Conservation (phyloP, 2,797 vertebrate genomes). For the Etheostoma nigrum region DNA sequence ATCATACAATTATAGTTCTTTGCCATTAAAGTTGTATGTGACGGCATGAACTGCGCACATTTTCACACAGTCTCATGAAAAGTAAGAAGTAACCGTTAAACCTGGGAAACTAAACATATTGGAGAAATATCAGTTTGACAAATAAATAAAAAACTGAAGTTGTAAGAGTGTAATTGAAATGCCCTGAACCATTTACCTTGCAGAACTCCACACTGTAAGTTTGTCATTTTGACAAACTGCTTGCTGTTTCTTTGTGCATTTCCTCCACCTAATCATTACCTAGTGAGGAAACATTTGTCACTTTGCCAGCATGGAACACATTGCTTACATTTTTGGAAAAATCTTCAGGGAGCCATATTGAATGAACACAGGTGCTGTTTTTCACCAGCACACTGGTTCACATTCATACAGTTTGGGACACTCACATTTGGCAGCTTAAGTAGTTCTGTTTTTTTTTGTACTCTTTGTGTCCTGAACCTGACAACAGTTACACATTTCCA, state of each 20-base stretch:
- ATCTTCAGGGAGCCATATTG: neutral
- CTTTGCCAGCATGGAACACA: neutral
- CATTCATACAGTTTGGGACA: conserved; percentile 14
- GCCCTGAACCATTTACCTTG: neutral
- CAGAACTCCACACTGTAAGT: neutral
- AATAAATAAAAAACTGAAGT: neutral
- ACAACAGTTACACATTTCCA: neutral
- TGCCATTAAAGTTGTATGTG: neutral
- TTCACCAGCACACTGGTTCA: neutral
- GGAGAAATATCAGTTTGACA: neutral
- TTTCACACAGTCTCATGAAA: neutral
- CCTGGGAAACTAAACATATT: neutral
- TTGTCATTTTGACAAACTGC: neutral
- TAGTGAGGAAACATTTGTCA: neutral
- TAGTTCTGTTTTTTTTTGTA: neutral
- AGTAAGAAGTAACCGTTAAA: neutral
- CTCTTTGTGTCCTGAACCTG: neutral
- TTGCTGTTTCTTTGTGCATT: neutral
- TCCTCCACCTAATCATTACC: neutral
- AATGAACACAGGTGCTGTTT: conserved; percentile 13
- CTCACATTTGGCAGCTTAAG: conserved; percentile 2
- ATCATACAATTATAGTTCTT: too few species aligned
- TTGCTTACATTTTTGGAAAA: neutral
- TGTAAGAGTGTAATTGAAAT: neutral
- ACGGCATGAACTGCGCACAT: neutral